A percentile compares a stretch with the other conserved stretches of the same genome.
Conservation (phyloP, 2,797 vertebrate species). For the Danio jaintianensis region DNA sequence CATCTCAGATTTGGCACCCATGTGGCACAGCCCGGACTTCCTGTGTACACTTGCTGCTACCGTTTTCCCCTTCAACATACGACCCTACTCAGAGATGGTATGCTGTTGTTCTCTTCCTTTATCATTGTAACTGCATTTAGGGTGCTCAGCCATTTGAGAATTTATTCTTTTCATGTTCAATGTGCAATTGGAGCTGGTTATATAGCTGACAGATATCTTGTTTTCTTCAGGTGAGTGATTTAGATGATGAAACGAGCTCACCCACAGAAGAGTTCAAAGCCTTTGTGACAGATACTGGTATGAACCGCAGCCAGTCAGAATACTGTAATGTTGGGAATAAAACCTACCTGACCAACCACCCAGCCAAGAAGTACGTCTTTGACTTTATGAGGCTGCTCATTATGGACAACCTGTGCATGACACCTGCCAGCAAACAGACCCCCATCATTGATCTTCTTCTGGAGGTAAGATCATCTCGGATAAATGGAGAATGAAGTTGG, state of each 20-base stretch:
- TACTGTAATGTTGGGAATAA: conserved; percentile 98
- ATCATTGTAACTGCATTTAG: not conserved
- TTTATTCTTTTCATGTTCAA: not conserved
- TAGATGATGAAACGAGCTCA: conserved; percentile 94
- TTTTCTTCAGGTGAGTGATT: conserved; percentile 85
- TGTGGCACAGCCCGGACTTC: conserved; percentile 98
- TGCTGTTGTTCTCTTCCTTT: not conserved
- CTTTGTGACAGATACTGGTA: conserved; percentile 91
- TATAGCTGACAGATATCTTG: not conserved
- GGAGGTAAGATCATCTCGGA: conserved; percentile 80
- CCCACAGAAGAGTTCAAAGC: conserved; percentile 97
- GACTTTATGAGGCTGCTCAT: conserved; percentile 98
- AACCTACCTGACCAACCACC: conserved; percentile 96
- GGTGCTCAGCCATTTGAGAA: not conserved
- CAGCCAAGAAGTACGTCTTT: conserved; percentile 97
- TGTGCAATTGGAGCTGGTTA: not conserved
- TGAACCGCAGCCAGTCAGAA: conserved; percentile 98
- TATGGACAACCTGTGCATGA: conserved; percentile 96
- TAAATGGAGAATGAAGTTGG: not conserved
- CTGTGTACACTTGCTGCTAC: conserved; percentile 92
- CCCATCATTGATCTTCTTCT: conserved; percentile 94
- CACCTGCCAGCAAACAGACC: conserved; percentile 95
- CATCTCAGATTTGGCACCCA: conserved; percentile 88
- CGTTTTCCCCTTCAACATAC: conserved; percentile 97
- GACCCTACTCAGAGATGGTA: conserved; percentile 99